Evolutionary conservation across 2,113 vertebrate species (phyloP), one percentile per base, ranked within the genome.

Genomic region (Acanthisitta chloris): DNA sequence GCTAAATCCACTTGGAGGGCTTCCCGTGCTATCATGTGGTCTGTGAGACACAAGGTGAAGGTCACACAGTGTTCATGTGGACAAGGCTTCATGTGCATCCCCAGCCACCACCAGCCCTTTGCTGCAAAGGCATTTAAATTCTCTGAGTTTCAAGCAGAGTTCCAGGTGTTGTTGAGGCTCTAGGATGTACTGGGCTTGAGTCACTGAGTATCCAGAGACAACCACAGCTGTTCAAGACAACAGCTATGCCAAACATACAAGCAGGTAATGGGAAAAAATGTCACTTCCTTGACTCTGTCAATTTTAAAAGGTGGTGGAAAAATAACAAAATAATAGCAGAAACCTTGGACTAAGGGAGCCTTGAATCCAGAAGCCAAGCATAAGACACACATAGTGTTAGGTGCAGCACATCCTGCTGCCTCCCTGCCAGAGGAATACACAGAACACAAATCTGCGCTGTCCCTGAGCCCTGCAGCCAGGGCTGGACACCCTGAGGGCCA

Each of bases 21-120:
- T 21, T 74, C 38, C 57, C 38, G 43, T 2, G 0, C 46, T n/a
- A 18, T 13, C 2, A 2, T 0, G 1, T 2, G 3, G 43, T 17
- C 52, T 10, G 3, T 64, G 43, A 64, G 29, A 49, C 25, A n/a
- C 4, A 21, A 42, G 11, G 28, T 6, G 2, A 57, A 51, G 18
- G 14, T 17, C 40, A 3, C 26, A 61, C 14, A 18, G 20, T 6
- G 5, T 48, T 72, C 25, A 11, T 5, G 2, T 29, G 33, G 14
- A 31, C 11, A 19, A 43, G n/a, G 36, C 31, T 79, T 70, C 70
- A 45, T 34, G 24, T 36, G 14, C 13, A 9, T 6, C 45, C 34
- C 14, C 48, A 29, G 12, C 12, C 46, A 7, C n/a, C 54, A 59
- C 24, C 38, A 69, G 59, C 24, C 24, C 29, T 42, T 59, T 34